phyloP scores from a whole-genome alignment of 2,113 vertebrate species.

The Cyanistes caeruleus region DNA sequence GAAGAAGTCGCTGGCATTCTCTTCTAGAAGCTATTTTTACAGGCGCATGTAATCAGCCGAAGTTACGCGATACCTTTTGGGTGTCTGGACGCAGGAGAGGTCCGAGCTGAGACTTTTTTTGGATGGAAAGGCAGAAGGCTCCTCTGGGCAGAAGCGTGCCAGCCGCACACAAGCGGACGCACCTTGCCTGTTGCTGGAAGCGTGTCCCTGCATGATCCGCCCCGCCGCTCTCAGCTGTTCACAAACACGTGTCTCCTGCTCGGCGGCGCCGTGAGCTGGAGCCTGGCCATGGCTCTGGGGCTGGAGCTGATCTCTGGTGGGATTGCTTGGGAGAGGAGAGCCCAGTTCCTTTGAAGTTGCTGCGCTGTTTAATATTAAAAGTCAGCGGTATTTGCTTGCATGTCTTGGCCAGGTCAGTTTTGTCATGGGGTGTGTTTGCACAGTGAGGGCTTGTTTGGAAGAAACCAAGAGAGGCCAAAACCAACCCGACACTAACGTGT shows the following conservation, averaged over 20 bases:
- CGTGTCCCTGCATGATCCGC: conserved; percentile 12
- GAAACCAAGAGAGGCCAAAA: conserved; percentile 25
- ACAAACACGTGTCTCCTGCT: background rate
- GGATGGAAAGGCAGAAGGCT: background rate
- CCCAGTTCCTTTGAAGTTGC: conserved; percentile 34
- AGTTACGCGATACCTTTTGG: background rate
- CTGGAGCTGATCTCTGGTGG: conserved; percentile 39
- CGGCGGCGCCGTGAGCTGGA: background rate
- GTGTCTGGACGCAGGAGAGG: background rate
- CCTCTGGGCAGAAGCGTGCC: rapidly evolving
- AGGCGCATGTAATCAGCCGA: background rate
- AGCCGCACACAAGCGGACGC: rapidly evolving
- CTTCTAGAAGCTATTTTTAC: conserved; percentile 36
- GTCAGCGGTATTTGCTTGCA: conserved; percentile 38
- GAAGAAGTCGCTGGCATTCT: background rate
- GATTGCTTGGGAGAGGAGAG: conserved; percentile 16
- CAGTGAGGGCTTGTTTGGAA: conserved; percentile 53
- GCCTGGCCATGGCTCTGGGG: background rate
- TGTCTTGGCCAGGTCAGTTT: conserved; percentile 54
- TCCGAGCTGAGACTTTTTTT: background rate
- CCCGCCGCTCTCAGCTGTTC: background rate
- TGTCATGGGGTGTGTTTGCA: conserved; percentile 56
- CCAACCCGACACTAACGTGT: background rate
- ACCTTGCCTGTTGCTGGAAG: background rate
- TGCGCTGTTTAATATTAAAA: conserved; percentile 16